Conservation (phyloP, 2,888 invertebrate species). For the Tetanocera ferruginea region DNA sequence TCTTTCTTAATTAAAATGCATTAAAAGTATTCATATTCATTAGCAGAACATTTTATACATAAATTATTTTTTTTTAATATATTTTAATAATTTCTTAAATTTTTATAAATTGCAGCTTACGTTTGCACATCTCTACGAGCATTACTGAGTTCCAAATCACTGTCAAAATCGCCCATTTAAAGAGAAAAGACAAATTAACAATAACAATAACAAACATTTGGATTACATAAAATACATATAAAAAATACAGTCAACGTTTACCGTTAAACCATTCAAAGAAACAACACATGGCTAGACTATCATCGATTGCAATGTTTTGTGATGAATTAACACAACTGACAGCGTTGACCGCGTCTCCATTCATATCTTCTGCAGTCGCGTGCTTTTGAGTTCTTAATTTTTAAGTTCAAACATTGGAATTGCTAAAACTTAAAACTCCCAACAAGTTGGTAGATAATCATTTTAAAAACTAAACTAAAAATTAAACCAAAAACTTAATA, state of each 20-base stretch:
- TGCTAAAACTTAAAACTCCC: background rate
- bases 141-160: too few relatives aligned
- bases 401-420: background rate
- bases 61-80: too few relatives aligned
- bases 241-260: constrained; percentile 12
- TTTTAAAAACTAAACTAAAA: background rate
- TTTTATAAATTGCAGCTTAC: too few relatives aligned
- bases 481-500: background rate
- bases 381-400: constrained; percentile 9
- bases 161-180: background rate
- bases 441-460: background rate
- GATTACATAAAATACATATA: background rate
- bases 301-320: constrained; percentile 17
- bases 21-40: too few relatives aligned
- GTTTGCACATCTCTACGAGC: too few relatives aligned
- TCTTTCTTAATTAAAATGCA: too few relatives aligned
- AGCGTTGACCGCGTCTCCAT: constrained; percentile 5
- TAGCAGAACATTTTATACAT: too few relatives aligned
- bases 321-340: constrained; percentile 4
- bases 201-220: background rate
- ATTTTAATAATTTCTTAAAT: too few relatives aligned
- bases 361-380: background rate
- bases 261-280: constrained; percentile 24
- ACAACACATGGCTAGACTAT: background rate
- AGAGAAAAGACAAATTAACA: background rate